phyloP scores from a whole-genome alignment of 2,888 invertebrate genomes.

The Pecten maximus region DNA sequence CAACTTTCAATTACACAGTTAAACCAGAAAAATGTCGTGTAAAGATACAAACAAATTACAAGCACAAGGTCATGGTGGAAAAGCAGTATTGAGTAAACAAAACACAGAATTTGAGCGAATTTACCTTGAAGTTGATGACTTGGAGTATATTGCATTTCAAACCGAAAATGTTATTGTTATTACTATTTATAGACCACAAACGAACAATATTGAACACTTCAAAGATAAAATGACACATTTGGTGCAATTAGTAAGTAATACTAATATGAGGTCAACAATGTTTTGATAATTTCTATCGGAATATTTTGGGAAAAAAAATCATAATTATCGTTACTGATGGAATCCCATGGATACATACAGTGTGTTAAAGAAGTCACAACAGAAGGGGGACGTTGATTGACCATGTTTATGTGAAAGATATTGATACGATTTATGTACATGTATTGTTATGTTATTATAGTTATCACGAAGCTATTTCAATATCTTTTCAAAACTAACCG shows the following conservation, averaged over 20 bases:
- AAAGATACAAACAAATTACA: no score
- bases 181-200: no score
- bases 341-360: constrained; percentile 41
- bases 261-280: no score
- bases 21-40: constrained; percentile 41
- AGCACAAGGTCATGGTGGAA: no score
- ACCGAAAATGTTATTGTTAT: no score
- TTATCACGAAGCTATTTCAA: constrained; percentile 49
- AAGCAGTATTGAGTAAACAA: no score
- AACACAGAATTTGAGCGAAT: no score
- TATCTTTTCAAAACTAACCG: background rate
- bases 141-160: no score
- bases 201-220: no score
- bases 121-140: no score
- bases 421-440: background rate
- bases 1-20: constrained; percentile 44
- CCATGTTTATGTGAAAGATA: constrained; percentile 52
- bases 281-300: constrained; percentile 49
- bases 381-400: constrained; percentile 51
- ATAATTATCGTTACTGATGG: constrained; percentile 37
- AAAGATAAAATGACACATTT: no score
- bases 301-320: constrained; percentile 39
- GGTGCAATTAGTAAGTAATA: no score
- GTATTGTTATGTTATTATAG: constrained; percentile 50
- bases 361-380: constrained; percentile 46